A percentile compares a stretch with the other conserved stretches of the same genome.
Conservation (phyloP, 1,140 invertebrate species). For the Papilio dardanus region DNA sequence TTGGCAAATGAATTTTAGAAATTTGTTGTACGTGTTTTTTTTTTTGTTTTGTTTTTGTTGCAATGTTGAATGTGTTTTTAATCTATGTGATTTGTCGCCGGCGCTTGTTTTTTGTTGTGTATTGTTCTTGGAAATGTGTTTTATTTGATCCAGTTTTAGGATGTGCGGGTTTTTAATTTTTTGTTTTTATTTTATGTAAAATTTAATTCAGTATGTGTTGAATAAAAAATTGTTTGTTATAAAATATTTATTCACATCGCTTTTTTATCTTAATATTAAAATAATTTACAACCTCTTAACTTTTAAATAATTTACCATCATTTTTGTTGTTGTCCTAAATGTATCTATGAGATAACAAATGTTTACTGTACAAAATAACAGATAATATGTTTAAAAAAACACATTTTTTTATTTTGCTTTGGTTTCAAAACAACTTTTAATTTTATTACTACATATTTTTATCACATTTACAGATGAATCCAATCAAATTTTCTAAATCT, state of each 20-base stretch:
- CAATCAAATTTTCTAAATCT: background rate
- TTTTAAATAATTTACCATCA: no score
- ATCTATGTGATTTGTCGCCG: constrained; percentile 25
- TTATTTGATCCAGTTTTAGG: constrained; percentile 17
- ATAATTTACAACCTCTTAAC: background rate
- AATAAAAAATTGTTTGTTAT: no score
- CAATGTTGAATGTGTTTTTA: constrained; percentile 27
- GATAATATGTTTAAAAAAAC: no score
- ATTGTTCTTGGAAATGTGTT: constrained; percentile 10
- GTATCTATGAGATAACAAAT: no score
- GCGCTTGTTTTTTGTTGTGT: constrained; percentile 15
- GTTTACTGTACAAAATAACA: no score
- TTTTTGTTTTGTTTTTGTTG: constrained; percentile 15
- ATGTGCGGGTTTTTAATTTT: background rate
- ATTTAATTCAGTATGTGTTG: no score
- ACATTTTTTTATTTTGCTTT: no score
- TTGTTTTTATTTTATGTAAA: background rate
- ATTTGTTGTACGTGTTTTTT: constrained; percentile 15
- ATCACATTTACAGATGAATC: no score
- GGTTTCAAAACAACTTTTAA: no score
- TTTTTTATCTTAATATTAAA: background rate
- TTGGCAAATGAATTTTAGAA: constrained; percentile 20
- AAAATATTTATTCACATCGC: background rate
- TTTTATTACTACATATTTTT: no score
- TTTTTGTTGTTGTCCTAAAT: no score